Evolutionary conservation across 2,797 vertebrate species (phyloP), one percentile per base, ranked within the genome.

Genomic region (Takifugu ocellatus): DNA sequence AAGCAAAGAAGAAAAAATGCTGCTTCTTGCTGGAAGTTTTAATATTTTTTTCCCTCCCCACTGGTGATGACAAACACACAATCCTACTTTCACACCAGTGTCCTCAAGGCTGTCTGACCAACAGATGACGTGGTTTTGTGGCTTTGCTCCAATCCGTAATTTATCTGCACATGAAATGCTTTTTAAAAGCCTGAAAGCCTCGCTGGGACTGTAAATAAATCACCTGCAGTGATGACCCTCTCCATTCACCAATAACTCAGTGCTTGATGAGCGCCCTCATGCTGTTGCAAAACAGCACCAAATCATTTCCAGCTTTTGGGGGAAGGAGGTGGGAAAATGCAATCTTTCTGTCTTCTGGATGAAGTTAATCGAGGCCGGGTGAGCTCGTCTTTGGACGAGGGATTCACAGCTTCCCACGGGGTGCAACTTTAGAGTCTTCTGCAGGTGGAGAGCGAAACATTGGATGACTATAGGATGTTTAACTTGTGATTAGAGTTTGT

Each of bases 241-340:
- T 78, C 54, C 49, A 54, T 70, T 45, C 10, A 62, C 60, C 63
- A 54, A 64, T 80, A 71, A 71, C 63, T 72, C 33, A 65, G 69
- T 48, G 56, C 39, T 33, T 25, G n/a, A 56, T 47, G 51, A 61
- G 56, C 47, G 45, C 16, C 43, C 29, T 36, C 59, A 42, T 51
- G 51, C 45, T 45, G 48, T 27, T 52, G 25, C 43, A 48, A 2
- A 67, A 72, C 1, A 54, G 7, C 6, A 54, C 6, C 17, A 6
- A 25, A 43, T 39, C 56, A 12, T 66, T 56, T 57, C 60, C 29
- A 21, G 29, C 62, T 58, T 54, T 54, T 8, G 43, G 66, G 67
- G 69, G 60, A n/a, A 59, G 47, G 24, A 75, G 69, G 29, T 49
- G 31, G 43, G 42, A 50, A 45, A 26, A 66, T 70, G 56, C 70